Base-by-base conservation (phyloP, 2,888 invertebrate genomes). In the Xestia sexstrigata region DNA sequence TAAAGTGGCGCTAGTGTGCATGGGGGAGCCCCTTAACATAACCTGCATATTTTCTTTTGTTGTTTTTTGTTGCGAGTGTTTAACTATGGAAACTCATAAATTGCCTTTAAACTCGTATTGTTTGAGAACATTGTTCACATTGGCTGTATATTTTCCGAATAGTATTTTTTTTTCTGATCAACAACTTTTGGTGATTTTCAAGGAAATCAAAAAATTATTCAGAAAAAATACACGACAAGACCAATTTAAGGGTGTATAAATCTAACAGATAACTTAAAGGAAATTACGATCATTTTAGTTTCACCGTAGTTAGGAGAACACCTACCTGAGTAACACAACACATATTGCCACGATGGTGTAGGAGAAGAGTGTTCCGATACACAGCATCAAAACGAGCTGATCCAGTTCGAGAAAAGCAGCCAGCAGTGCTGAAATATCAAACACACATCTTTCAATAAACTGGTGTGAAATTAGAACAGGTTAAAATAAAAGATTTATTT, bases 341-440 rank as follows among this genome's bases (percentile, higher is more conserved):
- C 98, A 98, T 11, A 98, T 97, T 2, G 99, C 98, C 4, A 99
- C 99, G 76, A 99, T 98, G 0, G 98, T 98, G 93, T 99, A 99
- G 0, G 98, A 98, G 82, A 98, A 94, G 1, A 99, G 95, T 0
- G 98, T 98, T 11, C 98, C 98, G 80, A 99, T 98, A 17, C 99
- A 98, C 97, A 99, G 98, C 97, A 99, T 98, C 90, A 98, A 97
- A 1, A 99, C 98, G 62, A 99, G 94, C 86, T 98, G 98, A 6
- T 97, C 97, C 74, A 99, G 95, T 87, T 99, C 98, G 89, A 99
- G 97, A 67, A 98, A 91, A 0, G 98, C 98, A 0, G 99, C 98
- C 89, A 99, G 95, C 6, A 98, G 88, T 26, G 98, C 98, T 98
- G 92, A 20, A 95, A 76, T 6, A 70, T 30, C 0, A 0, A 1